phyloP scores from a whole-genome alignment of 2,113 vertebrate species.

The Bungarus multicinctus region DNA sequence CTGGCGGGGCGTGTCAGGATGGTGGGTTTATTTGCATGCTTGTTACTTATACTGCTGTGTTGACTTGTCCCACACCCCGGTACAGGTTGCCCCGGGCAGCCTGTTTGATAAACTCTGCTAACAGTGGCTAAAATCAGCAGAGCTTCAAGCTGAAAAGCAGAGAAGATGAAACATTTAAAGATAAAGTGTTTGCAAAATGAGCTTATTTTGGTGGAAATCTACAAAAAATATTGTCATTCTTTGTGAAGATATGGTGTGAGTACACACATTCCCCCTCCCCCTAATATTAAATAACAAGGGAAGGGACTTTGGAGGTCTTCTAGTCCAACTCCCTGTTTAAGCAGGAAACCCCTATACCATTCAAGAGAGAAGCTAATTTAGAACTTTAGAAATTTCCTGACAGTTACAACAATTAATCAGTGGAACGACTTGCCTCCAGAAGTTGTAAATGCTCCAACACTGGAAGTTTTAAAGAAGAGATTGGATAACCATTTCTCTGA shows the following conservation, averaged over 20 bases:
- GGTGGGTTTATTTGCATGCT: neutral
- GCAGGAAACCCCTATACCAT: too few relatives aligned
- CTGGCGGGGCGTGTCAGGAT: neutral
- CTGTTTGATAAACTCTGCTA: neutral
- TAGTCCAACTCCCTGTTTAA: too few relatives aligned
- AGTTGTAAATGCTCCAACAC: too few relatives aligned
- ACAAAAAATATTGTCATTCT: neutral
- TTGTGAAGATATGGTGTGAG: neutral
- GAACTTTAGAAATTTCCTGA: too few relatives aligned
- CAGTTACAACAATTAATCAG: too few relatives aligned
- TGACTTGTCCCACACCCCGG: neutral
- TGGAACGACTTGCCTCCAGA: too few relatives aligned
- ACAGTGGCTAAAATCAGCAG: neutral
- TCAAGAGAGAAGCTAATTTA: too few relatives aligned
- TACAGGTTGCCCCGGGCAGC: neutral
- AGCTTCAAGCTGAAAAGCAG: neutral
- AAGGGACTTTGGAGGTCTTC: too few relatives aligned
- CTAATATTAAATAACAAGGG: too few relatives aligned
- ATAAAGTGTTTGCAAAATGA: neutral
- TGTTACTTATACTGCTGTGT: neutral
- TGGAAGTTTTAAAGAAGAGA: too few relatives aligned
- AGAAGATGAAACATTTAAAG: neutral
- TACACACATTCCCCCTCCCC: neutral
- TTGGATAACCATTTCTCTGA: too few relatives aligned
- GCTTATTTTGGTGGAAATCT: neutral